phyloP scores from a whole-genome alignment of 2,797 vertebrate genomes.

The Philypnodon macrostomus region DNA sequence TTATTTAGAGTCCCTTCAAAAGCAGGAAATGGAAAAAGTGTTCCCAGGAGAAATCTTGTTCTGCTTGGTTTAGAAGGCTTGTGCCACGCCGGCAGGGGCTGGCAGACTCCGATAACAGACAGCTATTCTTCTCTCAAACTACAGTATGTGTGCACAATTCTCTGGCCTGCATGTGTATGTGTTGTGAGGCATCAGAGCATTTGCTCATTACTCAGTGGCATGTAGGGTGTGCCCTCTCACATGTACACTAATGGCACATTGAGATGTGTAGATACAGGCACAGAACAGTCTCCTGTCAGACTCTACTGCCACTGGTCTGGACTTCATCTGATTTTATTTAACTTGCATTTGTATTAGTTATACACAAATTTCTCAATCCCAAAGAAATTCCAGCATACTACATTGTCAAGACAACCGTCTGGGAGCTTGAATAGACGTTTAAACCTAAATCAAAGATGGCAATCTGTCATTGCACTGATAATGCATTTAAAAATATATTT shows the following conservation, averaged over 20 bases:
- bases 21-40: slow-evolving; percentile 95
- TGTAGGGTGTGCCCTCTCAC: slow-evolving; percentile 79
- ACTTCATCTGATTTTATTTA: too few species aligned
- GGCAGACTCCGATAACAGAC: slow-evolving; percentile 70
- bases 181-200: slow-evolving; percentile 84
- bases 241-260: slow-evolving; percentile 85
- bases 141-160: slow-evolving; percentile 15
- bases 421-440: neutral
- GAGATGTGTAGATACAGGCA: slow-evolving; percentile 83
- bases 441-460: neutral
- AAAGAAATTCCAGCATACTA: neutral
- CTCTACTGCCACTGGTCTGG: slow-evolving; percentile 44
- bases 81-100: slow-evolving; percentile 68
- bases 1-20: slow-evolving; percentile 95
- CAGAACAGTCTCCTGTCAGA: slow-evolving; percentile 34
- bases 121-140: slow-evolving; percentile 48
- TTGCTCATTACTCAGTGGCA: slow-evolving; percentile 92
- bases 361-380: too few species aligned
- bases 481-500: slow-evolving; percentile 3
- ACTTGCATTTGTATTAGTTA: too few species aligned
- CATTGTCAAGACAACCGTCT: neutral
- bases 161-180: slow-evolving; percentile 34
- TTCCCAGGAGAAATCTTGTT: slow-evolving; percentile 94
- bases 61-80: slow-evolving; percentile 85
- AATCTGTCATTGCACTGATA: too few species aligned